Base-by-base conservation (phyloP, 2,113 vertebrate genomes). In the Gallinago jamesoni region DNA sequence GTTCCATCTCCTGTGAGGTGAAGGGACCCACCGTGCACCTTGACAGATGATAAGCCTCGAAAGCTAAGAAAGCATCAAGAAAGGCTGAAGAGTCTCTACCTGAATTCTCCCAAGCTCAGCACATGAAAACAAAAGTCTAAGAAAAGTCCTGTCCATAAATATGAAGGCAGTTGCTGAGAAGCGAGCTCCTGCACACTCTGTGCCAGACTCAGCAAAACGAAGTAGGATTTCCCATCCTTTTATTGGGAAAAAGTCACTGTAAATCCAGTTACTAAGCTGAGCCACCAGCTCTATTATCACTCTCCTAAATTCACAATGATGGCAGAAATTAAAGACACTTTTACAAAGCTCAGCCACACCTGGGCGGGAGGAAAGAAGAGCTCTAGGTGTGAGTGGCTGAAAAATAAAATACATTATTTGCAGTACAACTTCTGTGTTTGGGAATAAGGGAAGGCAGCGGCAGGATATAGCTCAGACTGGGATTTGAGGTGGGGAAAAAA, bases 11-110 rank as follows among this genome's bases (percentile, higher is more conserved):
- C 69, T 22, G 53, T 8, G 2, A 52, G 72, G 28, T 20, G 80
- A 87, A 3, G 45, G 0, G 1, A 28, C n/a, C 43, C 45, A 19
- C 3, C 3, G 14, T 5, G 23, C 52, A 25, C 4, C 20, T 5
- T 2, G 13, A 8, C 20, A 39, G 55, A 12, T 3, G 28, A 1
- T 0, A 2, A 12, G 9, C 5, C 56, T 14, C 1, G 10, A 52
- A 43, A 33, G 43, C 52, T 47, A 15, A 2, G 47, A 7, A 33
- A 48, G 55, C 67, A n/a, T 4, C 18, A n/a, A 35, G 64, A 43
- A 20, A 79, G 24, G 66, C 11, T 27, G 1, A 19, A 19, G 41
- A 24, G 23, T 2, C 31, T 43, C 45, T 6, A 3, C 14, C 0
- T 7, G 66, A n/a, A 16, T 57, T 57, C 77, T 41, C 79, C 69